Conservation (phyloP, 2,888 invertebrate species). For the Tiliacea aurago region DNA sequence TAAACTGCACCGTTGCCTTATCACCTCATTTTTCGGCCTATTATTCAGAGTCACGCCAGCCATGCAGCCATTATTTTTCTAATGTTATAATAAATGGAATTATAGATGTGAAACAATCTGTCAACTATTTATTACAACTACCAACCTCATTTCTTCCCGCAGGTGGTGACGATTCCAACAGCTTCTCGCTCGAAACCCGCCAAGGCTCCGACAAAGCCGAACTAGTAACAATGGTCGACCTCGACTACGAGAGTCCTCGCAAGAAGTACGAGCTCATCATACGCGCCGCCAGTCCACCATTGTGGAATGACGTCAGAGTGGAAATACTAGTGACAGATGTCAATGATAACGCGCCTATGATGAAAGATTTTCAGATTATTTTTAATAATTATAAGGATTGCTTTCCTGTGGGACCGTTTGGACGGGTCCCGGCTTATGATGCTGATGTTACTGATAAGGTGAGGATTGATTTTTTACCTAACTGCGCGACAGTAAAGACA, state of each 20-base stretch:
- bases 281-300: slow-evolving; percentile 96
- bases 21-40: too few relatives aligned
- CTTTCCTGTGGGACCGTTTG: slow-evolving; percentile 97
- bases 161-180: slow-evolving; percentile 96
- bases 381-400: slow-evolving; percentile 98
- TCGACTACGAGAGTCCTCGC: slow-evolving; percentile 98
- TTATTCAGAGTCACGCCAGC: too few relatives aligned
- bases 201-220: slow-evolving; percentile 96
- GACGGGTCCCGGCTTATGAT: slow-evolving; percentile 97
- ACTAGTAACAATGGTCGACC: slow-evolving; percentile 96
- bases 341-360: slow-evolving; percentile 97
- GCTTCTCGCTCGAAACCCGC: slow-evolving; percentile 95
- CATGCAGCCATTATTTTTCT: too few relatives aligned
- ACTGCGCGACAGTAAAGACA: too few relatives aligned
- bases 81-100: too few relatives aligned
- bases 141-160: background rate
- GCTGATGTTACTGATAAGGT: slow-evolving; percentile 97
- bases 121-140: too few relatives aligned
- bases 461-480: slow-evolving; percentile 9
- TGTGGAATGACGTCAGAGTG: slow-evolving; percentile 96
- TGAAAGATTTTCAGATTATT: slow-evolving; percentile 97
- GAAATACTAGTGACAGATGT: slow-evolving; percentile 97
- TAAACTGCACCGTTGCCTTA: too few relatives aligned
- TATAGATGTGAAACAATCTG: too few relatives aligned
- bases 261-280: slow-evolving; percentile 97